Evolutionary conservation across 2,113 vertebrate species (phyloP), one percentile per base, ranked within the genome.

Genomic region (Phrynosoma platyrhinos): DNA sequence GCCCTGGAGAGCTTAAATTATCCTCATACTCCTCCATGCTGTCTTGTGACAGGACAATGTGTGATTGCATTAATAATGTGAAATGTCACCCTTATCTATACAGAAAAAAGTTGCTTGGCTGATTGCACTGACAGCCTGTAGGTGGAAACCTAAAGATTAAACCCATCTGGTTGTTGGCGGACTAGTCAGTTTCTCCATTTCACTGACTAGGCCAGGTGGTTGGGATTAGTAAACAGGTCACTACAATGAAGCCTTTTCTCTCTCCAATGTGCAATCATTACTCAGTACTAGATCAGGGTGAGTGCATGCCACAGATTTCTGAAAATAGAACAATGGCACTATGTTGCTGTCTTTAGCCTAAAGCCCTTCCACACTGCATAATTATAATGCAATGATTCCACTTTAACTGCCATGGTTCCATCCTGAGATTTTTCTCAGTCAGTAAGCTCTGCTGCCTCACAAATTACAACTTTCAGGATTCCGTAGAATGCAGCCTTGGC

Each of bases 121-220:
- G 0, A 58, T 14, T 85, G 64, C 55, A 36, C 20, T 83, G 88
- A 83, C 1, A 84, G 62, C 69, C 47, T 0, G 92, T 79, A 83
- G 75, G 78, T 86, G 75, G 21, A 91, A 52, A 84, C 88, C 89
- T 86, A 85, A 89, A 92, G 91, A 91, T 42, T 94, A 92, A 40
- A 78, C 42, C 75, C 0, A 0, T 47, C 90, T 87, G 91, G 82
- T 88, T 27, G 74, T 52, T 36, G 20, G 16, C 8, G 30, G 53
- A 76, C 80, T 72, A n/a, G 42, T 78, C 62, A 68, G 55, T 83
- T 55, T 78, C 84, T 83, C 74, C 42, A 47, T 83, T 42, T 83
- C 58, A 69, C 68, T 86, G 74, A 66, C 36, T 23, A 68, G 20
- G 13, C 30, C 55, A 36, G 68, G 58, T 72, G 68, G 58, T 42